phyloP scores from a whole-genome alignment of 2,888 invertebrate genomes.

The Agonum fuliginosum region DNA sequence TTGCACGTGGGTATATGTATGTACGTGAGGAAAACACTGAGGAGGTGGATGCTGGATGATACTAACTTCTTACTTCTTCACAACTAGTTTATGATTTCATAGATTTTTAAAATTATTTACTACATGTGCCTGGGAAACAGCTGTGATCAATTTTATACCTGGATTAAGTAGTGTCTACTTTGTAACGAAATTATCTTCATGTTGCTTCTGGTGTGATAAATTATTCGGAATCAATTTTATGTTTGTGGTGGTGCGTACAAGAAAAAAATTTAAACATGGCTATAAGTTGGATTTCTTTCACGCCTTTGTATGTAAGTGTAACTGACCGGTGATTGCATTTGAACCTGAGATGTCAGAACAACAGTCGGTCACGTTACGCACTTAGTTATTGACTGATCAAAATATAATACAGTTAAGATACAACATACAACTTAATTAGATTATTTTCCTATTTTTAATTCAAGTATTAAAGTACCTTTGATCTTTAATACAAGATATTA shows the following conservation, averaged over 20 bases:
- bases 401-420: too few relatives aligned
- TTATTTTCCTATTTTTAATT: too few relatives aligned
- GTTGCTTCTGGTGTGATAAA: not conserved
- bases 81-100: constrained; percentile 29
- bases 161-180: not conserved
- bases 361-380: too few relatives aligned
- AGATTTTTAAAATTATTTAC: constrained; percentile 39
- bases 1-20: constrained; percentile 36
- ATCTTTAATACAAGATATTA: too few relatives aligned
- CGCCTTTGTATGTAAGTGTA: too few relatives aligned
- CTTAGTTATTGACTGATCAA: too few relatives aligned
- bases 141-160: constrained; percentile 4
- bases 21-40: constrained; percentile 43
- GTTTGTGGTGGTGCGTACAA: not conserved
- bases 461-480: too few relatives aligned
- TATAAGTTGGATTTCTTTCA: too few relatives aligned
- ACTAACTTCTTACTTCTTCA: not conserved
- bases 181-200: constrained; percentile 32
- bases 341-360: too few relatives aligned
- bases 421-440: too few relatives aligned
- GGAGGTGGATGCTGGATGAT: constrained; percentile 3
- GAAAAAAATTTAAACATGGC: not conserved
- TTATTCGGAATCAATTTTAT: not conserved
- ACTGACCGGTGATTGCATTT: too few relatives aligned
- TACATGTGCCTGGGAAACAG: constrained; percentile 5